These are phyloP conservation scores for Peromyscus polionotus DNA, from an alignment of 2,113 vertebrate species.

Conservation along the genomic window DNA sequence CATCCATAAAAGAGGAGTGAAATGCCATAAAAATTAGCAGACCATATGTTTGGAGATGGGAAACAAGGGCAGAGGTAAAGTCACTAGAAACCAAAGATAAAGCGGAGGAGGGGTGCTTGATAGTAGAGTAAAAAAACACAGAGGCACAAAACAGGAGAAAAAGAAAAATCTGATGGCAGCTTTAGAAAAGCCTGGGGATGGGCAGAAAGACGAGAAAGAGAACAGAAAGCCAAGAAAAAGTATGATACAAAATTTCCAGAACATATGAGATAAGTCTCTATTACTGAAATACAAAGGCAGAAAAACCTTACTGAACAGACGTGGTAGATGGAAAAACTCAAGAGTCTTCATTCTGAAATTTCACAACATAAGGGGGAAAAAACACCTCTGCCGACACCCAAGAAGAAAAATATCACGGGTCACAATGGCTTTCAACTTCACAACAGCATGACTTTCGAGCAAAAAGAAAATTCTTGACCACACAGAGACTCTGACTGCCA, in stretches of 20 bases:
- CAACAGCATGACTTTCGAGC: background rate
- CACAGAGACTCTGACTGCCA: too few relatives aligned
- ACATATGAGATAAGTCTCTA: background rate
- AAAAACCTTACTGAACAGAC: background rate
- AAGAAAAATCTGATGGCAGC: background rate
- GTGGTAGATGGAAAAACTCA: background rate
- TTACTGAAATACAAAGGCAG: background rate
- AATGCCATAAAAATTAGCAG: background rate
- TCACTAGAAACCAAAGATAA: background rate
- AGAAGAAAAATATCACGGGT: slow-evolving; percentile 6
- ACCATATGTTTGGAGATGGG: background rate
- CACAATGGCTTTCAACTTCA: background rate
- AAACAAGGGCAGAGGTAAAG: background rate
- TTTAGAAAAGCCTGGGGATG: background rate
- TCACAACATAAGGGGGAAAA: background rate
- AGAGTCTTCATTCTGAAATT: background rate
- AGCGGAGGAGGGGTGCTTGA: background rate
- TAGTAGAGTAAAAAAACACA: background rate
- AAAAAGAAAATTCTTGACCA: slow-evolving; percentile 10
- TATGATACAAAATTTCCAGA: background rate
- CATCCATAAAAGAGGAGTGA: background rate
- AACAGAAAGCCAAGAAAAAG: background rate
- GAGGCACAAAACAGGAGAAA: background rate
- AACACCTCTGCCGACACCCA: background rate
- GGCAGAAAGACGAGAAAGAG: background rate